Percentiles rank a stretch among this genome's conserved stretches.
Conservation (phyloP, 2,888 invertebrate species). For the Leptinotarsa juncta region DNA sequence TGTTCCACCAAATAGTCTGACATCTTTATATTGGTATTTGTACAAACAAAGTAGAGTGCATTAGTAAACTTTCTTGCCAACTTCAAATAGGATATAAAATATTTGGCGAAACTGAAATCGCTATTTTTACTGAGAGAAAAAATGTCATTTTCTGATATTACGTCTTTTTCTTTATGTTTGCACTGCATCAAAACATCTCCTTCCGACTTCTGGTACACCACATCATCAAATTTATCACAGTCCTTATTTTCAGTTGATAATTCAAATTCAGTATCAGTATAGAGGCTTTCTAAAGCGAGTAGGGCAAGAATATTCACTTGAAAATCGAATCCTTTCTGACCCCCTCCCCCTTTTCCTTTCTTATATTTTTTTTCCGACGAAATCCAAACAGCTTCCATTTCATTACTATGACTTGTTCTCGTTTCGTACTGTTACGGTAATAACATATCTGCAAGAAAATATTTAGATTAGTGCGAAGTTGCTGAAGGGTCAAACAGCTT, state of each 20-base stretch:
- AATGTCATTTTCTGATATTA: neutral
- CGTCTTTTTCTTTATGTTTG: slow-evolving; percentile 15
- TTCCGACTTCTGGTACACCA: neutral
- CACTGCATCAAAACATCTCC: slow-evolving; percentile 9
- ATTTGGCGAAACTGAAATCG: slow-evolving; percentile 8
- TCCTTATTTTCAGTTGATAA: slow-evolving; percentile 7
- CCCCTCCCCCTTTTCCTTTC: slow-evolving; percentile 10
- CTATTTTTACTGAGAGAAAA: neutral
- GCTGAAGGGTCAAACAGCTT: too few relatives aligned
- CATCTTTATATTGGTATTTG: neutral
- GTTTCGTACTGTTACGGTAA: too few relatives aligned
- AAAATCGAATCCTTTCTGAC: slow-evolving; percentile 5
- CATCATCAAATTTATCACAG: slow-evolving; percentile 3
- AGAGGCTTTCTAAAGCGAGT: slow-evolving; percentile 5
- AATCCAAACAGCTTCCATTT: too few relatives aligned
- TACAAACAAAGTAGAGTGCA: neutral
- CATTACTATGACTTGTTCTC: too few relatives aligned
- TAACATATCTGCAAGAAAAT: too few relatives aligned
- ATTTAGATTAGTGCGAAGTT: too few relatives aligned
- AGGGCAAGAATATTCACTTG: slow-evolving; percentile 14
- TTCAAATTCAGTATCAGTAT: neutral
- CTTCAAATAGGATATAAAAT: slow-evolving; percentile 1
- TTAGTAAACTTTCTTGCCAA: neutral
- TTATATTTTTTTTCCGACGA: slow-evolving; percentile 6
- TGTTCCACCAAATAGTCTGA: neutral